phyloP scores from a whole-genome alignment of 2,888 invertebrate species.

The Himalopsyche japonica region DNA sequence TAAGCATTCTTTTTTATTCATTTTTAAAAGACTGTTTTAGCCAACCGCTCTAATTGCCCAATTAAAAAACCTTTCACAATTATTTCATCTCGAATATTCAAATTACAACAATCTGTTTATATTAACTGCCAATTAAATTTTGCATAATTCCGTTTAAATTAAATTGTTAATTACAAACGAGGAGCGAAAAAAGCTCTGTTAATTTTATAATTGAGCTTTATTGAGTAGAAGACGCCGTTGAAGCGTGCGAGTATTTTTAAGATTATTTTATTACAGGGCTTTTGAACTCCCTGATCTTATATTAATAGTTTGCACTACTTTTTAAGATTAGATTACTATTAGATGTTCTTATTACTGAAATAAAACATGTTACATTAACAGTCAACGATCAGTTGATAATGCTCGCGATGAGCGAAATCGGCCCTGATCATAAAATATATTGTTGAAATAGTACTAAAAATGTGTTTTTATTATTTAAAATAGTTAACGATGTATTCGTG shows the following conservation, averaged over 20 bases:
- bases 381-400: no score
- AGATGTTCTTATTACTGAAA: no score
- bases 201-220: constrained; percentile 10
- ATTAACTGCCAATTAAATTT: constrained; percentile 31
- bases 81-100: constrained; percentile 16
- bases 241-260: not conserved
- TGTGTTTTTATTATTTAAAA: no score
- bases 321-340: no score
- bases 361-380: no score
- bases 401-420: no score
- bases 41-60: constrained; percentile 3
- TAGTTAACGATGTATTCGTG: no score
- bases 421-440: no score
- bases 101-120: constrained; percentile 10
- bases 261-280: not conserved
- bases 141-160: constrained; percentile 25
- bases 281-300: not conserved
- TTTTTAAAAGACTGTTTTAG: not conserved
- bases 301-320: no score
- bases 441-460: no score
- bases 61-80: constrained; percentile 8
- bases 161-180: constrained; percentile 17
- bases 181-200: not conserved
- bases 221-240: not conserved
- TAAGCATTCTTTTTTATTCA: not conserved